These are phyloP conservation scores for Pithys albifrons DNA, from an alignment of 2,113 vertebrate species.

Conservation along the genomic window DNA sequence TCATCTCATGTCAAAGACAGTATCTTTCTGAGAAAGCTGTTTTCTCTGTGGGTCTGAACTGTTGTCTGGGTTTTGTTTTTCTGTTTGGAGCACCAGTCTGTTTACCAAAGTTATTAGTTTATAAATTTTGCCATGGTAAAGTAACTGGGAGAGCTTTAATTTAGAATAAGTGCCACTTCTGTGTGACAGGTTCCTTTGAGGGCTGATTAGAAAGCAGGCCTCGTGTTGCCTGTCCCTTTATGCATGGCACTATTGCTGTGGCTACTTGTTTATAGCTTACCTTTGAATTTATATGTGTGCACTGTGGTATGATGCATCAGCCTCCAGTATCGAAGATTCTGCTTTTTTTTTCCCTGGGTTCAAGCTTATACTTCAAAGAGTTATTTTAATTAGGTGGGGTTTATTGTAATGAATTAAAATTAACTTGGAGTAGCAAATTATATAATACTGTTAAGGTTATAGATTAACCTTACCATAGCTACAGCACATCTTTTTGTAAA, in stretches of 20 bases:
- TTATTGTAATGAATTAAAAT: slow-evolving; percentile 76
- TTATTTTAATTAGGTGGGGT: slow-evolving; percentile 69
- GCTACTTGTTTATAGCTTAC: slow-evolving; percentile 73
- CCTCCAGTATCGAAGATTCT: slow-evolving; percentile 8
- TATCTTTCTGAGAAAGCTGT: slow-evolving; percentile 17
- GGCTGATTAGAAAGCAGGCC: slow-evolving; percentile 78
- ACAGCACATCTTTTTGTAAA: slow-evolving; percentile 68
- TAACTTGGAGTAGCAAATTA: slow-evolving; percentile 73
- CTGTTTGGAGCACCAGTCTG: slow-evolving; percentile 70
- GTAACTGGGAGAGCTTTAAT: slow-evolving; percentile 80
- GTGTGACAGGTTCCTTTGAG: slow-evolving; percentile 80
- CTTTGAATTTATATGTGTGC: slow-evolving; percentile 64
- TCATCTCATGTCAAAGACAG: not conserved
- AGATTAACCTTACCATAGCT: slow-evolving; percentile 76
- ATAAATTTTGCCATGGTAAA: slow-evolving; percentile 80
- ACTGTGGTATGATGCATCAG: slow-evolving; percentile 45
- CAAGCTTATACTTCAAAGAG: slow-evolving; percentile 72
- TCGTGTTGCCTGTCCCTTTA: slow-evolving; percentile 74
- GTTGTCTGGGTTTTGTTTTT: slow-evolving; percentile 60
- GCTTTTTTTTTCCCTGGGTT: slow-evolving; percentile 19
- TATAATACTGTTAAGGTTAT: slow-evolving; percentile 53
- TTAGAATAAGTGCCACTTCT: slow-evolving; percentile 84
- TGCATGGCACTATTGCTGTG: slow-evolving; percentile 45
- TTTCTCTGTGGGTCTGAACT: not conserved
- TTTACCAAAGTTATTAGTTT: slow-evolving; percentile 80